These are phyloP conservation scores for Ranitomeya variabilis DNA, from an alignment of 2,113 vertebrate species.

Conservation along the genomic window DNA sequence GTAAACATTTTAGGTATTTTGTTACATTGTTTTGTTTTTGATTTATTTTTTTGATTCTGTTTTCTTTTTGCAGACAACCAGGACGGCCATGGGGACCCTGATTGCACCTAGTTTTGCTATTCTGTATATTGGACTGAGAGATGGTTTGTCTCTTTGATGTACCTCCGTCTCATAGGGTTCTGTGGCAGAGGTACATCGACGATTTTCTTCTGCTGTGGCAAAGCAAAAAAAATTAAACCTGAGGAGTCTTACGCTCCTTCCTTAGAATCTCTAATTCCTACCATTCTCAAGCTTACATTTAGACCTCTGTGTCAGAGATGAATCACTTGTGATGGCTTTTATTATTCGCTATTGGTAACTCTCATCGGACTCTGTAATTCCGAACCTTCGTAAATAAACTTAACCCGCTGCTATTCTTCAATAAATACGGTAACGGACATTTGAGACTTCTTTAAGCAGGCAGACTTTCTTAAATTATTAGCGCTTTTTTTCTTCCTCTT, in stretches of 20 bases:
- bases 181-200: conserved; percentile 51
- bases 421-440: conserved; percentile 21
- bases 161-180: conserved; percentile 53
- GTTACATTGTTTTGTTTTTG: conserved; percentile 23
- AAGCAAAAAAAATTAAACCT: not conserved
- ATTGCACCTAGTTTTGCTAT: conserved; percentile 56
- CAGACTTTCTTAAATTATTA: conserved; percentile 46
- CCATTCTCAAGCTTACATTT: conserved; percentile 30
- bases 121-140: conserved; percentile 54
- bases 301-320: conserved; percentile 33
- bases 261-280: conserved; percentile 8
- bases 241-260: conserved; percentile 24
- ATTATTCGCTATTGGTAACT: conserved; percentile 29
- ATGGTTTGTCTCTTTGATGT: conserved; percentile 54
- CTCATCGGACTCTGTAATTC: conserved; percentile 25
- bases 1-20: conserved; percentile 20
- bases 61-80: conserved; percentile 57
- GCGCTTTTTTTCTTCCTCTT: not conserved
- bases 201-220: conserved; percentile 43
- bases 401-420: conserved; percentile 44
- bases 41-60: conserved; percentile 57
- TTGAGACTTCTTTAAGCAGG: conserved; percentile 26
- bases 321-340: conserved; percentile 34
- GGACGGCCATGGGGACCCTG: conserved; percentile 54
- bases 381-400: conserved; percentile 37